phyloP scores from a whole-genome alignment of 2,113 vertebrate species.

The Rhombomys opimus region DNA sequence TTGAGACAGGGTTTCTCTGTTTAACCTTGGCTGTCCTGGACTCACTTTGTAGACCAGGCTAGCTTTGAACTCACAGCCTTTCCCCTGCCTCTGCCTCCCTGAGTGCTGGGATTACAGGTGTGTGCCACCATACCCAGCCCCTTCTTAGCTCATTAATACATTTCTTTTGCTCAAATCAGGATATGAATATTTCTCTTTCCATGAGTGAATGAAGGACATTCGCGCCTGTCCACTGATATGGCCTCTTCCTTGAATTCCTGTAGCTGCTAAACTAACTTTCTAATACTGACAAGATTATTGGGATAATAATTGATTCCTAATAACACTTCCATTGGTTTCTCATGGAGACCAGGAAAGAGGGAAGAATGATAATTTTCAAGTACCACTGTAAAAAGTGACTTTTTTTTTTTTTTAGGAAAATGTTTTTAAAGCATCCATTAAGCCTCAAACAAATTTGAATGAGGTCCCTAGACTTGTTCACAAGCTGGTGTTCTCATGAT shows the following conservation, averaged over 20 bases:
- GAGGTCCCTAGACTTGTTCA: background rate
- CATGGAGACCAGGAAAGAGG: slow-evolving; percentile 1
- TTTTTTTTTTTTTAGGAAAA: background rate
- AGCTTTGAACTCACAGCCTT: too few relatives aligned
- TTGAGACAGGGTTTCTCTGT: too few relatives aligned
- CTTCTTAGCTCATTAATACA: background rate
- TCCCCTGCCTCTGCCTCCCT: too few relatives aligned
- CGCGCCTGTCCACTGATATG: background rate
- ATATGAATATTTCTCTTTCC: background rate
- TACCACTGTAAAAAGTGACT: slow-evolving; percentile 33
- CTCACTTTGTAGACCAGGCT: too few relatives aligned
- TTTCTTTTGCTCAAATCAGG: background rate
- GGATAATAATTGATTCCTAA: slow-evolving; percentile 5
- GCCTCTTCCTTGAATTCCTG: background rate
- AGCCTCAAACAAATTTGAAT: background rate
- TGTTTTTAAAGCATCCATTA: slow-evolving; percentile 23
- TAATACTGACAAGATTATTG: background rate
- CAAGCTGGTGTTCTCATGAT: background rate
- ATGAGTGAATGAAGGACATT: background rate
- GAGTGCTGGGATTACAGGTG: too few relatives aligned
- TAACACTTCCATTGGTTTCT: background rate
- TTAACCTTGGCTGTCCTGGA: too few relatives aligned
- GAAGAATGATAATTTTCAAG: slow-evolving; percentile 28
- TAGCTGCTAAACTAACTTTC: slow-evolving; percentile 17
- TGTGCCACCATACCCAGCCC: too few relatives aligned